A percentile compares a stretch with the other conserved stretches of the same genome.
Evolutionary conservation across 1,140 invertebrate species (phyloP).

Genomic region (Hirudo medicinalis): DNA sequence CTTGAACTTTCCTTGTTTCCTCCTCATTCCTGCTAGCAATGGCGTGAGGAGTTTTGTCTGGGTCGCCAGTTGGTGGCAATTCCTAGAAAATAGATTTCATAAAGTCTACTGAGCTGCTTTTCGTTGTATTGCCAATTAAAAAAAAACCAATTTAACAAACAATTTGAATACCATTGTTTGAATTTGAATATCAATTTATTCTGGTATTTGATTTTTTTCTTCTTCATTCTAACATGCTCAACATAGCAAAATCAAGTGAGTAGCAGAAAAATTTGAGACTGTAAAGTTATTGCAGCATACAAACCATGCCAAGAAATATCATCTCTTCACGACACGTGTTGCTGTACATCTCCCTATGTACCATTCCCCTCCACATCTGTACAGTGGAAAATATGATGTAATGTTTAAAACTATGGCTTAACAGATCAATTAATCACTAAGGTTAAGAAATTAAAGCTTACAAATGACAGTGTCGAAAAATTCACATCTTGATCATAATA

Average conservation of each 20-base stretch:
- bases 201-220: no score
- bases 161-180: no score
- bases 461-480: no score
- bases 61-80: background rate
- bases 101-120: background rate
- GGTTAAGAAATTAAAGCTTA: no score
- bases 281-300: background rate
- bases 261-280: background rate
- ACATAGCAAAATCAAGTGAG: background rate
- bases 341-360: conserved; percentile 35
- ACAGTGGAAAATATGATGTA: no score
- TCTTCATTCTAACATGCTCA: background rate
- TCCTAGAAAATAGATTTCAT: background rate
- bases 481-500: no score
- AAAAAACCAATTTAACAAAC: no score
- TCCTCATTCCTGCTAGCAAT: conserved; percentile 34
- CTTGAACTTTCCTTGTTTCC: conserved; percentile 35
- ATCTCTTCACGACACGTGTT: conserved; percentile 54
- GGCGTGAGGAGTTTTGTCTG: conserved; percentile 26
- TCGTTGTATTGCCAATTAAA: background rate
- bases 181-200: no score
- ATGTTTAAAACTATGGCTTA: no score
- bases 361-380: conserved; percentile 39
- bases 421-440: no score
- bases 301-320: conserved; percentile 61